phyloP scores from a whole-genome alignment of 2,113 vertebrate species.

The Pipa parva region DNA sequence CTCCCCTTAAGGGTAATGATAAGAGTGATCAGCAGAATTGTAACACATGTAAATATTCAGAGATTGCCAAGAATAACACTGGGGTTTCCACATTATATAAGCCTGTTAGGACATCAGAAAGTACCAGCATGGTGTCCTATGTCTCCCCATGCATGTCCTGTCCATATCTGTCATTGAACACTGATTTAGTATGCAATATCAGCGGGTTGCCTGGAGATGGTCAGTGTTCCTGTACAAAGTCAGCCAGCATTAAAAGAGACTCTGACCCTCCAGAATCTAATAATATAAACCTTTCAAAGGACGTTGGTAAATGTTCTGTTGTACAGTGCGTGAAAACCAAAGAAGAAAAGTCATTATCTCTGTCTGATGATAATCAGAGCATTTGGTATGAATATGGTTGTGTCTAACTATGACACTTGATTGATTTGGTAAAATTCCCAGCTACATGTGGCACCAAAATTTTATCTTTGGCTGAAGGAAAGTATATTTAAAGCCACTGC shows the following conservation, averaged over 20 bases:
- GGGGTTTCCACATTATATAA: constrained; percentile 64
- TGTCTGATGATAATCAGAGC: constrained; percentile 84
- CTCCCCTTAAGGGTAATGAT: constrained; percentile 38
- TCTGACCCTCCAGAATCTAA: constrained; percentile 47
- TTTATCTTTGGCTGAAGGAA: background rate
- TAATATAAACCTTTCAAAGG: constrained; percentile 12
- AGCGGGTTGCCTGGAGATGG: constrained; percentile 69
- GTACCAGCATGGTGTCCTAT: constrained; percentile 36
- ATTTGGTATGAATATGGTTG: constrained; percentile 98
- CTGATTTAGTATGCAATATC: constrained; percentile 89
- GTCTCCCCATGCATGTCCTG: constrained; percentile 56
- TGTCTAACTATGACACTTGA: constrained; percentile 64
- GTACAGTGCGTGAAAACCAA: constrained; percentile 42
- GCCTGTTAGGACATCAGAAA: constrained; percentile 60
- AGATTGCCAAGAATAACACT: constrained; percentile 62
- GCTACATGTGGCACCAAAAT: too few relatives aligned
- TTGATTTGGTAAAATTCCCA: too few relatives aligned
- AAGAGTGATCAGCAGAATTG: background rate
- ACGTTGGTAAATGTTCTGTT: constrained; percentile 40
- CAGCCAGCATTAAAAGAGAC: constrained; percentile 27
- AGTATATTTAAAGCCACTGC: constrained; percentile 59
- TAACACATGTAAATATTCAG: constrained; percentile 52
- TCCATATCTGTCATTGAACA: constrained; percentile 87
- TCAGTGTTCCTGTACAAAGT: background rate
- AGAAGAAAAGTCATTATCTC: constrained; percentile 60